Conservation (phyloP, 1,140 invertebrate genomes). For the Dendrolimus punctatus region DNA sequence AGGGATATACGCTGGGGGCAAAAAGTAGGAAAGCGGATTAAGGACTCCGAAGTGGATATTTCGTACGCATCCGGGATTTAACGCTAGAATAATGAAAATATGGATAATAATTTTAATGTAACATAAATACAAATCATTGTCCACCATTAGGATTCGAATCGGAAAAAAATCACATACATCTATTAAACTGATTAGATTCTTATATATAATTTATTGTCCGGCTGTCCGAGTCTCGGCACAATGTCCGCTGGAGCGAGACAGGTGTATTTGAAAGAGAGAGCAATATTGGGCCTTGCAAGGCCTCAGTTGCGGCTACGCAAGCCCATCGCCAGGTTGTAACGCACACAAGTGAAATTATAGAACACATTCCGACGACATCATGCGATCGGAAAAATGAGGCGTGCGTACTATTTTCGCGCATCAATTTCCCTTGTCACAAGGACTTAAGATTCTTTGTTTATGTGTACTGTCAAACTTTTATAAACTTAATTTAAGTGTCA, state of each 20-base stretch:
- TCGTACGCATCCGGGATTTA: no score
- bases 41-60: no score
- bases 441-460: no score
- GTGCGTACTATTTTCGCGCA: neutral
- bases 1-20: no score
- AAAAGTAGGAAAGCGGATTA: no score
- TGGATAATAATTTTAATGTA: neutral
- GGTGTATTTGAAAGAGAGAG: constrained; percentile 37
- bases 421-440: no score
- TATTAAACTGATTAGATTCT: constrained; percentile 70
- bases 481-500: no score
- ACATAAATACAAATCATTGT: constrained; percentile 25
- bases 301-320: constrained; percentile 65
- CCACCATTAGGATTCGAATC: constrained; percentile 35
- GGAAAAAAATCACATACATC: constrained; percentile 61
- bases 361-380: constrained; percentile 26
- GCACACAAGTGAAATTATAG: constrained; percentile 35
- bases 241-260: constrained; percentile 57
- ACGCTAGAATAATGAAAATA: no score
- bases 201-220: constrained; percentile 67
- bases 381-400: constrained; percentile 34
- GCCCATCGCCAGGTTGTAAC: constrained; percentile 56
- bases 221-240: constrained; percentile 47
- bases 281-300: constrained; percentile 67
- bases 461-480: no score